phyloP scores from a whole-genome alignment of 2,888 invertebrate species.

The Cistogaster globosa region DNA sequence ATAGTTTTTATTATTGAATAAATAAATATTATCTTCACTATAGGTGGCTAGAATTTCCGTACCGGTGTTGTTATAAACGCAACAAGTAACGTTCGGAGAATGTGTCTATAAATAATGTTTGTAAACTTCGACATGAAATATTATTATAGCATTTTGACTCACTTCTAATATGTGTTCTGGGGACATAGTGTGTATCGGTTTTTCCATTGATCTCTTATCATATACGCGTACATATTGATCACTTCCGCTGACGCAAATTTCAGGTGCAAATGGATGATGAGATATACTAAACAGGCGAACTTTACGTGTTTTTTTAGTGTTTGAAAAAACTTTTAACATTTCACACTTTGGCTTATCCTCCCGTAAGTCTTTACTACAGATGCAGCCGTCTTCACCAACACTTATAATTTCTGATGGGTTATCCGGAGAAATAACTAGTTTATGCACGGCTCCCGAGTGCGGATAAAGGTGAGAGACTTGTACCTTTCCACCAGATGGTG shows the following conservation, averaged over 20 bases:
- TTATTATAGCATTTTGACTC: constrained; percentile 56
- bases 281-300: constrained; percentile 94
- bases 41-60: constrained; percentile 96
- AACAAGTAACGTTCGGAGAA: constrained; percentile 90
- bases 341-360: constrained; percentile 82
- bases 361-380: constrained; percentile 92
- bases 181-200: constrained; percentile 86
- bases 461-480: constrained; percentile 85
- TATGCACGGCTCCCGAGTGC: constrained; percentile 92
- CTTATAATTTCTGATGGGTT: constrained; percentile 91
- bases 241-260: constrained; percentile 93
- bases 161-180: constrained; percentile 83
- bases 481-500: constrained; percentile 84
- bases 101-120: constrained; percentile 68
- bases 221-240: constrained; percentile 91
- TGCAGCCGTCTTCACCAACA: constrained; percentile 94
- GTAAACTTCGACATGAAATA: neutral
- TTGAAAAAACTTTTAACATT: constrained; percentile 85
- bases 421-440: constrained; percentile 89
- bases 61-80: constrained; percentile 95
- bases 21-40: constrained; percentile 95
- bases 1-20: constrained; percentile 88
- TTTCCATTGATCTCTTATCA: constrained; percentile 86
- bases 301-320: constrained; percentile 78
- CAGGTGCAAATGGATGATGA: constrained; percentile 90